Base-by-base conservation (phyloP, 2,888 invertebrate genomes). In the Mylabris sibirica region DNA sequence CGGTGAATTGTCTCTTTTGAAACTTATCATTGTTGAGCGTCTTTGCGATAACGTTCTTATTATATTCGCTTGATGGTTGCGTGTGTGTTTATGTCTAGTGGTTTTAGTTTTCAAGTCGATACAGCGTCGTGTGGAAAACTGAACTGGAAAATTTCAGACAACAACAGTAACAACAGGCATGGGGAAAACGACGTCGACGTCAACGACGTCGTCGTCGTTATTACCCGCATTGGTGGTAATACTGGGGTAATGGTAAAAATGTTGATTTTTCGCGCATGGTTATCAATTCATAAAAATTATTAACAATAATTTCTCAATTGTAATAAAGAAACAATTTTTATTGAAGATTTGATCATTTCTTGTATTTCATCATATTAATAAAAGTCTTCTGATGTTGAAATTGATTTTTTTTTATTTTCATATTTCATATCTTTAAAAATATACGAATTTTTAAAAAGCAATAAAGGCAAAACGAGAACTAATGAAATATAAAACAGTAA, bases 241-340 rank as follows among this genome's bases (percentile, higher is more conserved):
- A 20, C 4, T 49, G 17, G 20, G 6, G 30, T 30, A 20, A 49
- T 20, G 49, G 49, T 49, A 9, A 49, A 30, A 49, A 49, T 49
- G 49, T 49, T 49, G 49, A 20, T 49, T 49, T 49, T 11, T 9
- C 12, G 49, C 49, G 49, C 49, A 49, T 49, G 49, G 20, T 49
- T 20, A 8, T 49, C 20, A 49, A 49, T 49, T 49, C 20, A 20
- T 49, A 20, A 20, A n/a, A 14, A 44, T n/a, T 44, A 44, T 44
- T n/a, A 44, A 44, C 14, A 44, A 44, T 44, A 30, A 30, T 30
- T 30, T 30, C 6, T 6, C 0, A 1, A 3, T 6, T 1, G 6
- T 6, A 30, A 30, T 30, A 30, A 3, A 2, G 6, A 30, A 30
- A 30, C 30, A 30, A 4, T 30, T 3, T 30, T 30, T 30, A 30